Evolutionary conservation across 2,113 vertebrate genomes (phyloP).

Genomic region (Lonchura striata): DNA sequence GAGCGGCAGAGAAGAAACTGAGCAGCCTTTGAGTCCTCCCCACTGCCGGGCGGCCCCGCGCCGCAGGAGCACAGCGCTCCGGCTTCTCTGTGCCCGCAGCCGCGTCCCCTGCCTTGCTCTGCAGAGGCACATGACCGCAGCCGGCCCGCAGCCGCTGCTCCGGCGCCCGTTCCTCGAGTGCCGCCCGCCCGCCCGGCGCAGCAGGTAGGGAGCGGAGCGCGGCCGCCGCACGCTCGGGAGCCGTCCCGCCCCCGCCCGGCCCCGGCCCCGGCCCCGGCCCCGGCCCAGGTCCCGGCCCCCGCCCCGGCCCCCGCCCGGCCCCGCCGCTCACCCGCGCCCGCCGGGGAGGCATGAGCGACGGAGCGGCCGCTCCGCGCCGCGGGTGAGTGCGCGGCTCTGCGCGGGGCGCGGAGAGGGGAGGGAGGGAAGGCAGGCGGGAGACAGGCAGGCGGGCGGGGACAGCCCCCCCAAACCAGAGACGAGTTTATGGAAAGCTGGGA

Average conservation of each 20-base stretch:
- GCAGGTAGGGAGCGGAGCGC: conserved; percentile 51
- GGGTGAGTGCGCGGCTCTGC: neutral
- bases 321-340: neutral
- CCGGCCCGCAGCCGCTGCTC: neutral
- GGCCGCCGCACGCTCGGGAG: conserved; percentile 14
- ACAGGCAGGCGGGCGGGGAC: neutral
- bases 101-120: neutral
- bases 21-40: neutral
- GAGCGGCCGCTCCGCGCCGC: neutral
- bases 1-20: neutral
- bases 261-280: no score
- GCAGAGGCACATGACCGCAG: neutral
- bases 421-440: no score
- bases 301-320: no score
- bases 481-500: neutral
- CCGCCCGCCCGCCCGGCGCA: neutral
- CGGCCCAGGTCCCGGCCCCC: no score
- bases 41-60: neutral
- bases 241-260: neutral
- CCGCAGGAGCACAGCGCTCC: neutral
- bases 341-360: neutral
- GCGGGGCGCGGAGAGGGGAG: neutral
- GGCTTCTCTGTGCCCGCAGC: neutral
- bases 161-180: neutral
- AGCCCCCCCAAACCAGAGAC: no score